These are phyloP conservation scores for Todiramphus chloris DNA, from an alignment of 2,113 vertebrate genomes.

Conservation along the genomic window DNA sequence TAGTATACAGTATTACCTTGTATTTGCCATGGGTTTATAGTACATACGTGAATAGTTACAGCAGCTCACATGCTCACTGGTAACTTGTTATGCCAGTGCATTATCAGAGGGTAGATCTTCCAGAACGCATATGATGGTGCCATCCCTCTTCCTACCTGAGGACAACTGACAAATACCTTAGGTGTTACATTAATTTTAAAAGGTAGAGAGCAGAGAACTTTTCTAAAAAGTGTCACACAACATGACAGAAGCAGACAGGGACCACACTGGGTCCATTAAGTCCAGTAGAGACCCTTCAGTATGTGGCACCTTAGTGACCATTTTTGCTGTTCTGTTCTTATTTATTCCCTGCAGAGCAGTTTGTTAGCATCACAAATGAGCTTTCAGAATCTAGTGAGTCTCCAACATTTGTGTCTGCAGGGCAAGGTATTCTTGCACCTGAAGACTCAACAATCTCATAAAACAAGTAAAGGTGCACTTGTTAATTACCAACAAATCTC, in stretches of 20 bases:
- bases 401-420: not conserved
- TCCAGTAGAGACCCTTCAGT: not conserved
- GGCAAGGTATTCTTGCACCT: not conserved
- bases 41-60: fast-evolving
- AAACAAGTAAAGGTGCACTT: not conserved
- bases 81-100: not conserved
- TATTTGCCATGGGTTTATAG: not conserved
- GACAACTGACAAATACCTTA: not conserved
- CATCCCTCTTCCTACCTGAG: not conserved
- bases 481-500: not conserved
- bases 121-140: not conserved
- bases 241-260: not conserved
- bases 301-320: not conserved
- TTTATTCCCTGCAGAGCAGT: not conserved
- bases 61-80: not conserved
- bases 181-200: not conserved
- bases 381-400: not conserved
- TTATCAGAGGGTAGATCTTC: not conserved
- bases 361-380: not conserved
- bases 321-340: not conserved
- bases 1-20: not conserved
- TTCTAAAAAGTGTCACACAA: not conserved
- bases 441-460: not conserved
- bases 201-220: not conserved
- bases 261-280: not conserved